Base-by-base conservation (phyloP, 1,140 invertebrate genomes). In the Cyrtorhinus lividipennis region DNA sequence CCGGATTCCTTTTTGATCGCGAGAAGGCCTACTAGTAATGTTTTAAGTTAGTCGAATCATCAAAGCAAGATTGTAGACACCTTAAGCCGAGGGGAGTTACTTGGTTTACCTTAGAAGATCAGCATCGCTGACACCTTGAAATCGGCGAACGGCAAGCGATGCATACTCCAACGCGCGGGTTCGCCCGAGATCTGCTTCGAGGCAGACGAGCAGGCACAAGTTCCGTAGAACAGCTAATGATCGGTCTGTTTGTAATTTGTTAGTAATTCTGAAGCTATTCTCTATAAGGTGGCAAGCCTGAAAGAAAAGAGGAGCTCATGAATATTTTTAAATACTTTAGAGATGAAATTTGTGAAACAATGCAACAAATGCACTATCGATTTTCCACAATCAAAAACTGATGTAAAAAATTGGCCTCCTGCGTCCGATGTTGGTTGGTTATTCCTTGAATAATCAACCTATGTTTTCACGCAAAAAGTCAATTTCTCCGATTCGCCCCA, bases 181-280 rank as follows among this genome's bases (percentile, higher is more conserved):
- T 22, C 61, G 46, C n/a, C 27, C 38, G 3, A 20, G 59, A 8
- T 45, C 26, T 10, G 24, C 56, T 15, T 24, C 23, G 23, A 65
- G n/a, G 22, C 53, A 62, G 22, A 88, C 80, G 15, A 90, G 72
- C 24, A 84, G 79, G 68, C 86, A 88, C 26, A 90, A 70, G n/a
- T 82, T 80, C 46, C 85, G 71, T 2, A 88, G 73, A 8, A 86
- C 81, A n/a, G 78, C 77, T 5, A 78, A 74, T 13, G 85, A 84
- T 63, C 81, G 76, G 69, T 86, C 82, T 63, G 83, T 86, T 64
- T 83, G 83, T 8, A 88, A 72, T 76, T 84, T 88, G 73, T 86
- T 87, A 62, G 87, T 74, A 66, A 89, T 73, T 66, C 80, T 80
- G 69, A 88, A 85, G 67, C 75, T 81, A 69, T 81, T 84, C 72